phyloP scores from a whole-genome alignment of 1,140 invertebrate genomes.

The Halesus radiatus region DNA sequence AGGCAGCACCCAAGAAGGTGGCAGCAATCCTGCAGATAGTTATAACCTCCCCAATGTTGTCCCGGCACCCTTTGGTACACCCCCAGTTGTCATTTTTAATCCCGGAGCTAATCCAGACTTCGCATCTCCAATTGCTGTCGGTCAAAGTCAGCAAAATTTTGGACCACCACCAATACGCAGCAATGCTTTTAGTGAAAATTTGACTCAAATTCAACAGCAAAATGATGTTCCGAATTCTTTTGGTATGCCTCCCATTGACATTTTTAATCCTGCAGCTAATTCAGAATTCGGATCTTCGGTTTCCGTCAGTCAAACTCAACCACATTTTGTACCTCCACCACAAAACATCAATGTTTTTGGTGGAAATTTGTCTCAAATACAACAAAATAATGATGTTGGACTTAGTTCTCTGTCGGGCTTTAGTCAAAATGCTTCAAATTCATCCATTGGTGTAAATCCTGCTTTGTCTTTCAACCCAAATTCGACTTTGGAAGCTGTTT shows the following conservation, averaged over 20 bases:
- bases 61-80: neutral
- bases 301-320: no score
- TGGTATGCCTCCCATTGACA: neutral
- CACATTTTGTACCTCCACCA: no score
- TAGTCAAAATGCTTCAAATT: neutral
- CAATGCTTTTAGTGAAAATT: no score
- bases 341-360: no score
- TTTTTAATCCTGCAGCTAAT: constrained; percentile 8
- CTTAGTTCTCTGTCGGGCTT: neutral
- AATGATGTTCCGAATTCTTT: neutral
- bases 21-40: neutral
- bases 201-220: no score
- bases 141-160: no score
- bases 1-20: neutral
- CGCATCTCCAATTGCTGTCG: no score
- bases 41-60: constrained; percentile 4
- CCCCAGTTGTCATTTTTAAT: constrained; percentile 12
- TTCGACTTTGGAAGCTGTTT: neutral
- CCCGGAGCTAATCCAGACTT: neutral
- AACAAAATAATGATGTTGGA: neutral
- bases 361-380: no score
- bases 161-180: no score
- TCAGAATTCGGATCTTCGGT: neutral
- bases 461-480: constrained; percentile 10
- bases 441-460: neutral